Evolutionary conservation across 2,797 vertebrate genomes (phyloP).

Genomic region (Podarcis siculus): DNA sequence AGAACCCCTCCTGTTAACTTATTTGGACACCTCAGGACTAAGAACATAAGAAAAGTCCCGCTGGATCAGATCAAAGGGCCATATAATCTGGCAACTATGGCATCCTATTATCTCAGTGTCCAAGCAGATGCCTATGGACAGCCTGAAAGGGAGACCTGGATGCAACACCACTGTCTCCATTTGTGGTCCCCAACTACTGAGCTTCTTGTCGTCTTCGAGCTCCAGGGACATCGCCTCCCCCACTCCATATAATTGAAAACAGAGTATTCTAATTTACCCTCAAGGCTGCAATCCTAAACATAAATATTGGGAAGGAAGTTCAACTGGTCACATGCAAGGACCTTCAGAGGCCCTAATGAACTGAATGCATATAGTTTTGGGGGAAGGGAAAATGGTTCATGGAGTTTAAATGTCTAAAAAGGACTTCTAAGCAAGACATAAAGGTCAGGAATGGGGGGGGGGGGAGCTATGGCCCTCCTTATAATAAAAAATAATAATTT

Average conservation of each 20-base stretch:
- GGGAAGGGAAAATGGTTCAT: not conserved
- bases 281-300: not conserved
- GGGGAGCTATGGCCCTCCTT: too few species aligned
- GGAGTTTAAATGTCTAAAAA: not conserved
- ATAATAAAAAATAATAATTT: too few species aligned
- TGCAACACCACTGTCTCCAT: too few species aligned
- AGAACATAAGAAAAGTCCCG: too few species aligned
- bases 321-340: too few species aligned
- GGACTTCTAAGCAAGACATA: not conserved
- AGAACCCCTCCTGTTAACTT: constrained; percentile 1
- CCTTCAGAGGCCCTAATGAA: not conserved
- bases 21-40: constrained; percentile 26
- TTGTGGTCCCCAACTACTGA: not conserved
- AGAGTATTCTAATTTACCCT: constrained; percentile 40
- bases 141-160: too few species aligned
- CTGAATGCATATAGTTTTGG: too few species aligned
- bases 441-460: not conserved
- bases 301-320: too few species aligned
- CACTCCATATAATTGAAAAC: constrained; percentile 47
- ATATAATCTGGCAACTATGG: too few species aligned
- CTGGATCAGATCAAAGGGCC: too few species aligned
- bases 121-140: too few species aligned
- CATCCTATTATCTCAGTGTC: too few species aligned
- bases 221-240: constrained; percentile 48
- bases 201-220: constrained; percentile 31